A percentile compares a stretch with the other conserved stretches of the same genome.
Conservation (phyloP, 2,888 invertebrate species). For the Apamea sordens region DNA sequence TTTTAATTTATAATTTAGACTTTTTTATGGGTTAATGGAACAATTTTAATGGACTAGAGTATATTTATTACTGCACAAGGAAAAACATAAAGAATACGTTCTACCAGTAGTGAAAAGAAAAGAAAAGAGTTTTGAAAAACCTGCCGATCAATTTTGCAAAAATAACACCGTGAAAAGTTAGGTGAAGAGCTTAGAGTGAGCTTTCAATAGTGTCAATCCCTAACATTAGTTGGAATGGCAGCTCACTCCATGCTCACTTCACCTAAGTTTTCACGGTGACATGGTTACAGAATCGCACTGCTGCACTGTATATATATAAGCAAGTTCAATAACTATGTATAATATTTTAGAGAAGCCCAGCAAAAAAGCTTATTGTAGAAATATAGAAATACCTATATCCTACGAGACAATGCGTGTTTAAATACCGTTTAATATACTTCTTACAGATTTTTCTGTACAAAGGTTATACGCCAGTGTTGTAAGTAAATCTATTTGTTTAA, state of each 20-base stretch:
- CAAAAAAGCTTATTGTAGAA: background rate
- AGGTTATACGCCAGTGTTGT: background rate
- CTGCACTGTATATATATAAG: background rate
- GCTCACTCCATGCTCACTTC: no score
- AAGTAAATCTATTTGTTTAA: slow-evolving; percentile 2
- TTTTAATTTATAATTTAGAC: slow-evolving; percentile 41
- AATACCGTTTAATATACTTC: background rate
- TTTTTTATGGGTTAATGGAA: slow-evolving; percentile 17
- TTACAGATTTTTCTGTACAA: background rate
- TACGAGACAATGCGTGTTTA: background rate
- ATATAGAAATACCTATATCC: background rate
- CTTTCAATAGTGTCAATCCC: no score
- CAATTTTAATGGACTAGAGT: slow-evolving; percentile 10
- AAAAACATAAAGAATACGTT: background rate
- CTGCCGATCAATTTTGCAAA: no score
- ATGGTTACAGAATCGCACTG: no score
- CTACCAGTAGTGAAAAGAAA: background rate
- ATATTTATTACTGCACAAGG: background rate
- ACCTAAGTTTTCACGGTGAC: no score
- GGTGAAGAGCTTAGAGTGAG: no score
- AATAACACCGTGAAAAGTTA: no score
- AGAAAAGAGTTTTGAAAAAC: background rate
- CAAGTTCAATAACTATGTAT: background rate
- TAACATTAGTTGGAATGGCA: no score
- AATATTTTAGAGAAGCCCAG: background rate